Conservation (phyloP, 2,797 vertebrate species). For the Poecile montanus region DNA sequence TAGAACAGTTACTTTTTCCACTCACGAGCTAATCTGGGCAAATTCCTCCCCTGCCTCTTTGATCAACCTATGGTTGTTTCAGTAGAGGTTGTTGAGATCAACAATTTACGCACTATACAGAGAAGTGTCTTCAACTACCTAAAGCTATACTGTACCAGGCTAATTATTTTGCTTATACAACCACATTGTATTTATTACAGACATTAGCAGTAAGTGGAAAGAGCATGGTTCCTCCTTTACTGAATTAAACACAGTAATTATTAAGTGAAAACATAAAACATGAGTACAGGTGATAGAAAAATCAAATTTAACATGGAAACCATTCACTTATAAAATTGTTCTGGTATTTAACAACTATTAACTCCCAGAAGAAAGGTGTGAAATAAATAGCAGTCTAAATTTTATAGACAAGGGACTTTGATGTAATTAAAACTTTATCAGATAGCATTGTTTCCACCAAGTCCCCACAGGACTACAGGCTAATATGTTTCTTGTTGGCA, state of each 20-base stretch:
- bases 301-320: slow-evolving; percentile 11
- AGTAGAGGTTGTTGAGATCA: background rate
- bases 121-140: background rate
- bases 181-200: slow-evolving; percentile 23
- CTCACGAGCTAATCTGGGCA: background rate
- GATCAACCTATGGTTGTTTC: background rate
- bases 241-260: slow-evolving; percentile 16
- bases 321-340: background rate
- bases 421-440: slow-evolving; percentile 29
- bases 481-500: slow-evolving; percentile 9
- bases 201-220: slow-evolving; percentile 22
- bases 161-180: slow-evolving; percentile 39
- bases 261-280: slow-evolving; percentile 9
- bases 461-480: background rate
- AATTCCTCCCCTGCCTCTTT: background rate
- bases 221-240: background rate
- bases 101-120: background rate
- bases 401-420: slow-evolving; percentile 17
- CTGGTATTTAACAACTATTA: slow-evolving; percentile 9
- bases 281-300: background rate
- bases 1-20: background rate
- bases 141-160: background rate
- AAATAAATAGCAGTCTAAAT: slow-evolving; percentile 14
- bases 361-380: slow-evolving; percentile 9
- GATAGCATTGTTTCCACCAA: slow-evolving; percentile 22